Base-by-base conservation (phyloP, 2,113 vertebrate species). In the Plotosus lineatus region DNA sequence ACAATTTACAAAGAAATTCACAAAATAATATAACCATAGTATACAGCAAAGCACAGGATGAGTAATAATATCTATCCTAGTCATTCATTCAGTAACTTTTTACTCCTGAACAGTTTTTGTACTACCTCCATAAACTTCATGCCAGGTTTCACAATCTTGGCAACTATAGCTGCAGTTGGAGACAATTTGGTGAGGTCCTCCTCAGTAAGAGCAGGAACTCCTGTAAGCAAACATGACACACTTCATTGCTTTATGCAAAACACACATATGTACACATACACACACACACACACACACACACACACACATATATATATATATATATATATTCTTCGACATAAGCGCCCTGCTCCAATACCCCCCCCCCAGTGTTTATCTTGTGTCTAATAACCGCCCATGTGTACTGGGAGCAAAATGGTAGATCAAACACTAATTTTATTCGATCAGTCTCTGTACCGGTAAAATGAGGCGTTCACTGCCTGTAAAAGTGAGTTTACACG, bases 71-170 rank as follows among this genome's bases (percentile, higher is more conserved):
- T 11, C 36, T 36, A 26, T 6, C 12, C 28, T 66, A 40, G 38
- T 26, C 4, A 68, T 21, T 68, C 12, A 28, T 46, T 46, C 40
- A 46, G 33, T 71, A 26, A 1, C 17, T 31, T 71, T 12, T 6
- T 28, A 56, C 0, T 40, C 14, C 38, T 42, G 15, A 69, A 55
- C 7, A 9, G 4, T 7, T 36, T 55, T 65, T 50, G 8, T 36
- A 6, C 15, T 81, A 92, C 97, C 92, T 99, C 97, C 61, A 97
- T 98, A 84, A 99, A 92, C 82, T 98, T 99, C 97, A 99, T 99
- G 77, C 95, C 96, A 65, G 97, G 97, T 83, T 96, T 98, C 53
- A 99, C 96, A 19, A 99, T 95, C 42, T 97, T 96, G 48, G 97
- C 96, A 15, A 99, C 96, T 8, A 95, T 95, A 61, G 97, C 95